Percentiles rank a stretch among this genome's conserved stretches.
Conservation (phyloP, 2,797 vertebrate species). For the Anisognathus igniventris region DNA sequence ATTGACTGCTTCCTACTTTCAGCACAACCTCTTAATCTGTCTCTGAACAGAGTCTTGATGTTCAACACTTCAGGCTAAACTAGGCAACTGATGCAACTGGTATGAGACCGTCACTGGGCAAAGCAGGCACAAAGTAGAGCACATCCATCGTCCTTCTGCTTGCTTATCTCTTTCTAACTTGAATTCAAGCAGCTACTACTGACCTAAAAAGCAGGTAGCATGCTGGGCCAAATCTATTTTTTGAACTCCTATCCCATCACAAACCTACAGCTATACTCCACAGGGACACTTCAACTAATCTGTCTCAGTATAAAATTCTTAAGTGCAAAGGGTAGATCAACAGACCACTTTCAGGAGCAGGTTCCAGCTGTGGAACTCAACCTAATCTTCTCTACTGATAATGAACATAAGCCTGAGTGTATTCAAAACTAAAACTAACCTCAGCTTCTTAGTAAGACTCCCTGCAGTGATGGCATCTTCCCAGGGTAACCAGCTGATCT, state of each 20-base stretch:
- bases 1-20: background rate
- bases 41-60: background rate
- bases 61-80: background rate
- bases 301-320: background rate
- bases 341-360: slow-evolving; percentile 14
- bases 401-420: slow-evolving; percentile 22
- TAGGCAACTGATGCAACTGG: background rate
- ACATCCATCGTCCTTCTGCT: fast-evolving
- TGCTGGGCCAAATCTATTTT: slow-evolving; percentile 40
- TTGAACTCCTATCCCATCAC: slow-evolving; percentile 14
- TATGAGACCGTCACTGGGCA: background rate
- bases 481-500: background rate
- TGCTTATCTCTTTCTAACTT: background rate
- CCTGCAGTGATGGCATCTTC: slow-evolving; percentile 14
- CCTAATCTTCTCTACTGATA: slow-evolving; percentile 31
- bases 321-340: slow-evolving; percentile 9
- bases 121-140: background rate
- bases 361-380: slow-evolving; percentile 44
- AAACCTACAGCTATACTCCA: background rate
- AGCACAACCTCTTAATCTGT: background rate
- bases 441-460: slow-evolving; percentile 15
- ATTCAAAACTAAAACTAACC: slow-evolving; percentile 18
- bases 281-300: slow-evolving; percentile 29
- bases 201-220: background rate
- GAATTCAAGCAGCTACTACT: background rate